A percentile compares a stretch with the other conserved stretches of the same genome.
phyloP scores from a whole-genome alignment of 2,797 vertebrate genomes.

The Zenarchopterus dispar region DNA sequence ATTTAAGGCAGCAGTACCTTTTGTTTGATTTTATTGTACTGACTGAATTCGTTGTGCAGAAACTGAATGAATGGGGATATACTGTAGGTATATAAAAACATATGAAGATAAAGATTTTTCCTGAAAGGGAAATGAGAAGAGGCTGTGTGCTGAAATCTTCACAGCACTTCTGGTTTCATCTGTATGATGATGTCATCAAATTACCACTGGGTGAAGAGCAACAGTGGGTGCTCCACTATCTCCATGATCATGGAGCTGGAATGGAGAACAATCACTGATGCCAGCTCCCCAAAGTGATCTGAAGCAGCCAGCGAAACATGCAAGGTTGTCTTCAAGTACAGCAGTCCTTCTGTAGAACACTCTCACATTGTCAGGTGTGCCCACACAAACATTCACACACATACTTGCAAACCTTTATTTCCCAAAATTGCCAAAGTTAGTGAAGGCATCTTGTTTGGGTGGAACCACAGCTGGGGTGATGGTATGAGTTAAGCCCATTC shows the following conservation, averaged over 20 bases:
- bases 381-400: constrained; percentile 8
- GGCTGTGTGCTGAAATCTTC: constrained; percentile 15
- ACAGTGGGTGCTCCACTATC: not conserved
- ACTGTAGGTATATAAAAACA: constrained; percentile 27
- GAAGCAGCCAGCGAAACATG: constrained; percentile 66
- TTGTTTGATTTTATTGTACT: constrained; percentile 20
- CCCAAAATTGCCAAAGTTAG: constrained; percentile 98
- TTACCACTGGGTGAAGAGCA: constrained; percentile 9
- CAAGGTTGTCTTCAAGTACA: constrained; percentile 66
- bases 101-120: constrained; percentile 14
- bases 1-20: constrained; percentile 49
- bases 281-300: constrained; percentile 39
- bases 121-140: constrained; percentile 23
- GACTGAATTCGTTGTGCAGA: constrained; percentile 24
- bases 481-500: constrained; percentile 73
- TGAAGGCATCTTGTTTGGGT: constrained; percentile 98
- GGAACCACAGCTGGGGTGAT: constrained; percentile 83
- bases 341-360: constrained; percentile 48
- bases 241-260: constrained; percentile 6
- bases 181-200: constrained; percentile 20
- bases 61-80: constrained; percentile 14
- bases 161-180: constrained; percentile 23
- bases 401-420: constrained; percentile 83
- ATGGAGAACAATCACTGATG: constrained; percentile 22
- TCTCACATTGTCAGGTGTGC: constrained; percentile 33